These are phyloP conservation scores for Rhyzopertha dominica DNA, from an alignment of 1,140 invertebrate species.

Conservation along the genomic window DNA sequence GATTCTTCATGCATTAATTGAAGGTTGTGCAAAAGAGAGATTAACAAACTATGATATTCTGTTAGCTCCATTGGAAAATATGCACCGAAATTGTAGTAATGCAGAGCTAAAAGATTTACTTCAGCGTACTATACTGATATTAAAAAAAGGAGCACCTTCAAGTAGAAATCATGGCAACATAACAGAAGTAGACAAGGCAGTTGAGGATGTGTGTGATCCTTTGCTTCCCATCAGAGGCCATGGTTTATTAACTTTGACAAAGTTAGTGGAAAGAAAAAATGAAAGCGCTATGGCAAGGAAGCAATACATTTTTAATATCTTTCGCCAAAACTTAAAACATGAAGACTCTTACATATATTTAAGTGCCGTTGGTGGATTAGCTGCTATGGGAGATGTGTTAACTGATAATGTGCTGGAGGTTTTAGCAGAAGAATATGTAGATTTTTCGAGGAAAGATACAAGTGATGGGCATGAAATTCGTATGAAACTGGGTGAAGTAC, in stretches of 20 bases:
- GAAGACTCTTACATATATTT: slow-evolving; percentile 82
- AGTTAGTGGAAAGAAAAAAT: slow-evolving; percentile 65
- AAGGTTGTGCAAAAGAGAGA: slow-evolving; percentile 21
- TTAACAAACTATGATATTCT: slow-evolving; percentile 26
- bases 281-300: slow-evolving; percentile 58
- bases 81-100: slow-evolving; percentile 27
- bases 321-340: slow-evolving; percentile 71
- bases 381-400: slow-evolving; percentile 57
- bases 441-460: slow-evolving; percentile 33
- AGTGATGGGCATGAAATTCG: slow-evolving; percentile 56
- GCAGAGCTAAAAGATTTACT: slow-evolving; percentile 27
- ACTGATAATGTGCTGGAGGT: slow-evolving; percentile 64
- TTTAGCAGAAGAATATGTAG: slow-evolving; percentile 49
- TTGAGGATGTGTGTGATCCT: slow-evolving; percentile 66
- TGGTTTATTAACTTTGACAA: slow-evolving; percentile 67
- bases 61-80: slow-evolving; percentile 18
- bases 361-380: slow-evolving; percentile 69
- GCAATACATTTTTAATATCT: slow-evolving; percentile 62
- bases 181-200: slow-evolving; percentile 56
- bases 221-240: slow-evolving; percentile 75
- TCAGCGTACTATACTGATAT: background rate
- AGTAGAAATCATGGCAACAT: too few relatives aligned
- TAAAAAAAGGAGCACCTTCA: slow-evolving; percentile 26
- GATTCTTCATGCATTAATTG: slow-evolving; percentile 48
- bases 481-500: slow-evolving; percentile 77